Evolutionary conservation across 2,888 invertebrate species (phyloP).

Genomic region (Chironomus tentans): DNA sequence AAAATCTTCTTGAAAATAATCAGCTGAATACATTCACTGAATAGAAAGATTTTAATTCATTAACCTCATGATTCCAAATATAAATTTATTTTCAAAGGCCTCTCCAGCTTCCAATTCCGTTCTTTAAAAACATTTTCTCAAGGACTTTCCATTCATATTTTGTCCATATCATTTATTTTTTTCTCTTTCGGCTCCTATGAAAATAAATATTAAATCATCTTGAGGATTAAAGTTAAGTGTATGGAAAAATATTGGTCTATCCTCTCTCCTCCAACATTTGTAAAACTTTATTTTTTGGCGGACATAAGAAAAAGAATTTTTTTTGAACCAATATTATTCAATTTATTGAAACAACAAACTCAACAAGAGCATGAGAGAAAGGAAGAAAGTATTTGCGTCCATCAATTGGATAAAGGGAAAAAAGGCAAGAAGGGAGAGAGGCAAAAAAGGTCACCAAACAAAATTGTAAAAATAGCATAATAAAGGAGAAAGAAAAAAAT

Average conservation of each 20-base stretch:
- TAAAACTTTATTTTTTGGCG: background rate
- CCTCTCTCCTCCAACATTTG: background rate
- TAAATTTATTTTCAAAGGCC: no score
- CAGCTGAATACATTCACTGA: no score
- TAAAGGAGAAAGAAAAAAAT: constrained; percentile 4
- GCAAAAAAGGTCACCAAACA: constrained; percentile 17
- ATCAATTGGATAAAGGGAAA: constrained; percentile 2
- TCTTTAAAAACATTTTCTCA: no score
- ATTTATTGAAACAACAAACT: constrained; percentile 26
- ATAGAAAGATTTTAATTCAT: no score
- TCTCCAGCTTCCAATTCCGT: no score
- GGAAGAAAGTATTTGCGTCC: background rate
- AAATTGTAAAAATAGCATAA: constrained; percentile 20
- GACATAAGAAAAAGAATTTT: background rate
- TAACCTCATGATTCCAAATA: no score
- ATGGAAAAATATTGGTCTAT: constrained; percentile 11
- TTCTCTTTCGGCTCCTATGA: background rate
- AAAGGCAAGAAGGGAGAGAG: background rate
- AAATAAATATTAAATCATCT: background rate
- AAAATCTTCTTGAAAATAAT: no score
- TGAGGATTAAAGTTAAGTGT: constrained; percentile 17
- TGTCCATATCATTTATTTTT: background rate
- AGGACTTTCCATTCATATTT: no score
- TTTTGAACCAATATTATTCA: constrained; percentile 19
- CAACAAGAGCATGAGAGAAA: constrained; percentile 2